Evolutionary conservation across 2,113 vertebrate species (phyloP), one percentile per base, ranked within the genome.

Genomic region (Cepphus grylle): DNA sequence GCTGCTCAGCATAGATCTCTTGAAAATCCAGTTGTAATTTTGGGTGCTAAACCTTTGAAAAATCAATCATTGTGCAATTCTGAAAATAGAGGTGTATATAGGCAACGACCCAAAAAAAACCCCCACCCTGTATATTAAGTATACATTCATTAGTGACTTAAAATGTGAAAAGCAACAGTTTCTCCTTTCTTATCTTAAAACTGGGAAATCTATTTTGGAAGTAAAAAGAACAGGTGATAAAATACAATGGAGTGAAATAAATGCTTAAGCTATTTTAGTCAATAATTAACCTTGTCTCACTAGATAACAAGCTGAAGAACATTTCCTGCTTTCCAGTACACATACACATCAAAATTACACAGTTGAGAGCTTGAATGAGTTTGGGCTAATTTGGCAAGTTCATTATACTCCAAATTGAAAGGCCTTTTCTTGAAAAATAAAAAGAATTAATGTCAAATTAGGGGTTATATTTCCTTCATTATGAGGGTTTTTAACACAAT

Each of bases 211-310:
- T 66, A 67, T 12, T 59, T 6, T 71, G 21, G 30, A 81, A 84
- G 20, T 27, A 63, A 92, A 94, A 94, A 83, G 63, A 79, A 81
- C 55, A 81, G 20, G 79, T 83, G 71, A 43, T 55, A 71, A 84
- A 86, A 90, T 71, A 94, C 11, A 93, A 81, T 21, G 34, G 58
- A 81, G 25, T 81, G 23, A 94, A 96, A 90, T 76, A 94, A 92
- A 95, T 85, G 38, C 63, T 83, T 53, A 88, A 94, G 76, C 69
- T 92, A 81, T 95, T 93, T 79, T 93, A 67, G 89, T 82, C 63
- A 74, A 77, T 95, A 95, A 96, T 97, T 95, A 96, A 96, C 91
- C 88, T 93, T 84, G 88, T 88, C 81, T 95, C 38, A 47, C 47
- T 94, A 94, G 88, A 93, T 92, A 94, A 92, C 74, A 93, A 96